phyloP scores from a whole-genome alignment of 2,888 invertebrate genomes.

The Lumbricus terrestris region DNA sequence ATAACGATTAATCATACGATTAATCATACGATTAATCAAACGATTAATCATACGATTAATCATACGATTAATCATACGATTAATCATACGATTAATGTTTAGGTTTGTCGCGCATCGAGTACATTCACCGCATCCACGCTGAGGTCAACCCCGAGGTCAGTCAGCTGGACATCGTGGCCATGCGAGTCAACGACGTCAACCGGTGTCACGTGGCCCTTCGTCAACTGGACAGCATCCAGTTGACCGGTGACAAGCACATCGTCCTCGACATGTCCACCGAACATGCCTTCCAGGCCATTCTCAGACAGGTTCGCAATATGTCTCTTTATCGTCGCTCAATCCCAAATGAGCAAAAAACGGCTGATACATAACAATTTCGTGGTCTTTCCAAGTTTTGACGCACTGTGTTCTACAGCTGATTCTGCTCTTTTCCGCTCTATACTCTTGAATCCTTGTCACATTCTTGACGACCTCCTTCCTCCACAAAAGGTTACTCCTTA shows the following conservation, averaged over 20 bases:
- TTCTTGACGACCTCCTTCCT: no score
- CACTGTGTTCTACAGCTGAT: no score
- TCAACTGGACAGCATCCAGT: slow-evolving; percentile 22
- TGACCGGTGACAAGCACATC: slow-evolving; percentile 24
- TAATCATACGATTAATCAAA: no score
- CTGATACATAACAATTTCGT: no score
- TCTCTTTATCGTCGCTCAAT: slow-evolving; percentile 63
- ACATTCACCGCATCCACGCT: slow-evolving; percentile 20
- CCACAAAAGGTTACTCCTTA: no score
- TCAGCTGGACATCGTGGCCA: slow-evolving; percentile 17
- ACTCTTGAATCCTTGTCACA: no score
- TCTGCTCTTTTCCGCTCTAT: no score
- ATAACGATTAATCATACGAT: no score
- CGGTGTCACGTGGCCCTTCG: slow-evolving; percentile 20
- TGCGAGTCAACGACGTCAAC: slow-evolving; percentile 1
- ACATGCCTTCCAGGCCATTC: slow-evolving; percentile 82
- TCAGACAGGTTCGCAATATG: slow-evolving; percentile 83
- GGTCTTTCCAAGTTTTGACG: no score
- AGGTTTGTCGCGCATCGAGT: slow-evolving; percentile 23
- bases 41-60: no score
- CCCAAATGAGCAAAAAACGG: neutral
- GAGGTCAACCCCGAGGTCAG: neutral
- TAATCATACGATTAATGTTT: no score
- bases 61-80: no score
- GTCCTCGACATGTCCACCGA: slow-evolving; percentile 60